Evolutionary conservation across 2,797 vertebrate genomes (phyloP).

Genomic region (Craterocephalus amniculus): DNA sequence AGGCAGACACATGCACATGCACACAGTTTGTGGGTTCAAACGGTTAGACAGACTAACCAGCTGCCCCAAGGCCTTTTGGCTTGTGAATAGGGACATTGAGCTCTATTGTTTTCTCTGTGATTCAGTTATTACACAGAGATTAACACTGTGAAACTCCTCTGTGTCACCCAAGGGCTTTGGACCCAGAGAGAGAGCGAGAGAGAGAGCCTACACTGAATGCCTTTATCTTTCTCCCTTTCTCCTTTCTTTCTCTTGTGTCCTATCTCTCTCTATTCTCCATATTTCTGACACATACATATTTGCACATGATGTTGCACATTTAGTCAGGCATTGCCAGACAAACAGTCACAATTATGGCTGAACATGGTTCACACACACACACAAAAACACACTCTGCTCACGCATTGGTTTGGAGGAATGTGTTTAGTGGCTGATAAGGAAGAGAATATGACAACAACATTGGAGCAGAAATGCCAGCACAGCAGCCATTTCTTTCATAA

Average conservation of each 20-base stretch:
- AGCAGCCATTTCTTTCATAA: conserved; percentile 32
- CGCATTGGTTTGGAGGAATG: conserved; percentile 56
- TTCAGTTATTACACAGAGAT: conserved; percentile 79
- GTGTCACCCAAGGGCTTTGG: conserved; percentile 71
- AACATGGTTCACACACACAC: conserved; percentile 13
- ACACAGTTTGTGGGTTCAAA: conserved; percentile 33
- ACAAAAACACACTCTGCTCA: conserved; percentile 3
- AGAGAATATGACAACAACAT: conserved; percentile 56
- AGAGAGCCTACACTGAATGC: conserved; percentile 51
- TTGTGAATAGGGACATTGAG: conserved; percentile 68
- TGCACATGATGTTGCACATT: conserved; percentile 37
- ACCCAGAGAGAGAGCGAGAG: conserved; percentile 49
- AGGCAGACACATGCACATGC: conserved; percentile 6
- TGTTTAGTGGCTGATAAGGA: conserved; percentile 74
- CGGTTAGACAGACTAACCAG: conserved; percentile 61
- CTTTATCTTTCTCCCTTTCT: conserved; percentile 46
- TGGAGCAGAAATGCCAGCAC: conserved; percentile 57
- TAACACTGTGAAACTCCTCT: conserved; percentile 77
- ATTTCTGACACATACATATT: conserved; percentile 36
- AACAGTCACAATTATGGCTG: conserved; percentile 57
- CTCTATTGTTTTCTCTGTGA: conserved; percentile 77
- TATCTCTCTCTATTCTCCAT: conserved; percentile 45
- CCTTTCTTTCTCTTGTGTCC: conserved; percentile 15
- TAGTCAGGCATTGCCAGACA: conserved; percentile 60
- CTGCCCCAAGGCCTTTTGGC: conserved; percentile 72